phyloP scores from a whole-genome alignment of 2,888 invertebrate species.

The Maniola hyperantus region DNA sequence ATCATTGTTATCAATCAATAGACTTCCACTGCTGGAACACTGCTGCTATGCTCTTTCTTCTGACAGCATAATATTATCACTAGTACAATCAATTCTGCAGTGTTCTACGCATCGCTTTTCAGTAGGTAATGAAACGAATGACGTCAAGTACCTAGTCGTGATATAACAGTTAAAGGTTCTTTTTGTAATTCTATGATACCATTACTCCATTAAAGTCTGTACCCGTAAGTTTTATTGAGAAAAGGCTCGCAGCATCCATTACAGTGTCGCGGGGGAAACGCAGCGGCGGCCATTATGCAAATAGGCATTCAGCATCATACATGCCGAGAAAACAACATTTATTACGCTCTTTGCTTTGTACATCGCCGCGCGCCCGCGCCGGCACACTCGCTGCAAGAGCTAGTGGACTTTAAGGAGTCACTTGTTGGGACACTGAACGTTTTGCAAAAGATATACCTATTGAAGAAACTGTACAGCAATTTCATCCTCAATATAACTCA shows the following conservation, averaged over 20 bases:
- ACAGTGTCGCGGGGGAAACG: background rate
- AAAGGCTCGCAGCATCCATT: conserved; percentile 4
- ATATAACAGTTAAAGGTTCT: background rate
- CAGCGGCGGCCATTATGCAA: background rate
- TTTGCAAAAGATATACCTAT: background rate
- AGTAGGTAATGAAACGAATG: too few species aligned
- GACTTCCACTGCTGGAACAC: too few species aligned
- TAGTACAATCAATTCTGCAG: too few species aligned
- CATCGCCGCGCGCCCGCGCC: too few species aligned
- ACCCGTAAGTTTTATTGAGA: background rate
- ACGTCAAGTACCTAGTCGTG: too few species aligned
- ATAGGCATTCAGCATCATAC: conserved; percentile 10
- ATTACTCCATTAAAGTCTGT: background rate
- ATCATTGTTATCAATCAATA: too few species aligned
- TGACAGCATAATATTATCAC: too few species aligned
- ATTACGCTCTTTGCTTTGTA: conserved; percentile 9
- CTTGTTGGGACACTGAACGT: background rate
- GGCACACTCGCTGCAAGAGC: background rate
- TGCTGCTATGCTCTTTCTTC: too few species aligned
- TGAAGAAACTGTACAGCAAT: too few species aligned
- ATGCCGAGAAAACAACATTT: conserved; percentile 10
- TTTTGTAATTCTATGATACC: too few species aligned
- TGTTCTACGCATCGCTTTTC: too few species aligned
- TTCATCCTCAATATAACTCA: too few species aligned
- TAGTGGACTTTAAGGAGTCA: background rate